Evolutionary conservation across 2,797 vertebrate genomes (phyloP).

Genomic region (Microhierax caerulescens): DNA sequence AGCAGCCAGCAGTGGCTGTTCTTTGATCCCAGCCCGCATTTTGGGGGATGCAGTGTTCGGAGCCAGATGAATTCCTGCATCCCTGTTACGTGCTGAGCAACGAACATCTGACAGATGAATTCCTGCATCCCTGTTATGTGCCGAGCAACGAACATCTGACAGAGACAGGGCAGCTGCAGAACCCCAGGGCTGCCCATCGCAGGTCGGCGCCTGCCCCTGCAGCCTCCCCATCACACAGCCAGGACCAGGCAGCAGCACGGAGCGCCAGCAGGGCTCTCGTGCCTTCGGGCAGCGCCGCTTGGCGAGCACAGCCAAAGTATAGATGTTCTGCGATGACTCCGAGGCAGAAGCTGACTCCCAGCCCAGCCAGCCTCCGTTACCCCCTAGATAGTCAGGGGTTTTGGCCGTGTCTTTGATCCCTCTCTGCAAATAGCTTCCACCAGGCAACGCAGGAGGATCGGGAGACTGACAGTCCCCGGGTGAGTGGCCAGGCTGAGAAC

Average conservation of each 20-base stretch:
- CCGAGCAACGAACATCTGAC: fast-evolving
- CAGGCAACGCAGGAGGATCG: background rate
- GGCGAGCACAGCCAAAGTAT: background rate
- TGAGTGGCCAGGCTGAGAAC: background rate
- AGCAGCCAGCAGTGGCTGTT: fast-evolving
- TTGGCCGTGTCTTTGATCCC: background rate
- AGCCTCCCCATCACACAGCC: fast-evolving
- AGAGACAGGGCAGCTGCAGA: background rate
- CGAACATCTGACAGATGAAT: fast-evolving
- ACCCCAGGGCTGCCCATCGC: fast-evolving
- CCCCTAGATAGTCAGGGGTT: background rate
- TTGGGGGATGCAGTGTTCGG: fast-evolving
- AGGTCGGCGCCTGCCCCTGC: background rate
- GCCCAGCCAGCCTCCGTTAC: background rate
- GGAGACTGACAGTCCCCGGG: fast-evolving
- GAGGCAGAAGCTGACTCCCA: background rate
- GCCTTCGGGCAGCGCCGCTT: fast-evolving
- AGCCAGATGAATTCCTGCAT: background rate
- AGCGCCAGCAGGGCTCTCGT: fast-evolving
- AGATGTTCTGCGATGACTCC: fast-evolving
- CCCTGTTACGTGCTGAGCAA: too few relatives aligned
- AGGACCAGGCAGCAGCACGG: background rate
- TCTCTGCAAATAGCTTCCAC: background rate
- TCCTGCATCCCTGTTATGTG: too few relatives aligned
- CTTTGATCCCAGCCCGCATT: fast-evolving